Conservation (phyloP, 1,140 invertebrate genomes). For the Pseudomyrmex gracilis region DNA sequence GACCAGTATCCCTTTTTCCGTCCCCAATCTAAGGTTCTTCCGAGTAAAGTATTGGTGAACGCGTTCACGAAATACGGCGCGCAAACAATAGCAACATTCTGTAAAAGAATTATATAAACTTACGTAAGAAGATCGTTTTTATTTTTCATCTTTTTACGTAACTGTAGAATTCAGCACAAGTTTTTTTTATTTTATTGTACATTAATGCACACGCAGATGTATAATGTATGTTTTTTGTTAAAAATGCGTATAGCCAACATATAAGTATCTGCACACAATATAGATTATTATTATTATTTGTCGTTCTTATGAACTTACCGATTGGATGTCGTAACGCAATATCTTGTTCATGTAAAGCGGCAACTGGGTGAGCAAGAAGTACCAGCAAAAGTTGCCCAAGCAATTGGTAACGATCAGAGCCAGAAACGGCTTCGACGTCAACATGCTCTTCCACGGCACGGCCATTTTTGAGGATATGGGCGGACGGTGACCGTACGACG, state of each 20-base stretch:
- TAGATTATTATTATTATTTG: not conserved
- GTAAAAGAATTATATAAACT: constrained; percentile 61
- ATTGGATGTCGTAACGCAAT: constrained; percentile 93
- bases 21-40: constrained; percentile 88
- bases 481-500: constrained; percentile 86
- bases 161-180: no score
- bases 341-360: constrained; percentile 97
- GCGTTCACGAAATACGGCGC: constrained; percentile 91
- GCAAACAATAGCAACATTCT: constrained; percentile 90
- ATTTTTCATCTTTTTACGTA: no score
- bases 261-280: not conserved
- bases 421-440: constrained; percentile 91
- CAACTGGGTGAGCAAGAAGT: constrained; percentile 96
- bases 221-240: not conserved
- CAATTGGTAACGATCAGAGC: constrained; percentile 90
- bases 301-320: constrained; percentile 85
- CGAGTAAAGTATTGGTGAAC: constrained; percentile 88
- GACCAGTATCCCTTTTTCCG: constrained; percentile 87
- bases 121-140: constrained; percentile 6
- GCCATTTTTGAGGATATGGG: constrained; percentile 76
- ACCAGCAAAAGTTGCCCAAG: constrained; percentile 96
- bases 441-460: constrained; percentile 89
- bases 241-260: constrained; percentile 3
- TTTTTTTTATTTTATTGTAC: no score
- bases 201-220: no score